Conservation (phyloP, 2,797 vertebrate genomes). For the Sternotherus odoratus region DNA sequence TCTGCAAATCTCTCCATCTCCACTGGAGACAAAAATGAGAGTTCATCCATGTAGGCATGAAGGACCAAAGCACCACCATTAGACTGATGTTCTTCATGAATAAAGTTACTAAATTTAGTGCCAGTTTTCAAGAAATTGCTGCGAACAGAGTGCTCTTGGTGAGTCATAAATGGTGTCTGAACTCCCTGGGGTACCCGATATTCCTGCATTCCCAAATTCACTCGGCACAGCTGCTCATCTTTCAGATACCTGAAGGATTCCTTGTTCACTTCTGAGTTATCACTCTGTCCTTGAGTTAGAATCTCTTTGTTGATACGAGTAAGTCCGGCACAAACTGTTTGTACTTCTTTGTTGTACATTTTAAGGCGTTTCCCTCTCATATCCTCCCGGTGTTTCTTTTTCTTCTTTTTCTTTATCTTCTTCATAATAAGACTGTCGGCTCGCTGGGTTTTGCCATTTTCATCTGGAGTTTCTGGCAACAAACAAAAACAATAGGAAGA, state of each 20-base stretch:
- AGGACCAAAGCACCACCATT: constrained; percentile 94
- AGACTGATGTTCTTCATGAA: constrained; percentile 95
- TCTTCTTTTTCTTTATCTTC: constrained; percentile 96
- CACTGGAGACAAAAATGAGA: constrained; percentile 90
- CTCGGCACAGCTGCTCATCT: constrained; percentile 82
- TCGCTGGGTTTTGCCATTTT: constrained; percentile 90
- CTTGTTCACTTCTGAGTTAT: constrained; percentile 78
- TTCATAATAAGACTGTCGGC: constrained; percentile 90
- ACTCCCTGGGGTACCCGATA: constrained; percentile 86
- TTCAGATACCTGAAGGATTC: constrained; percentile 82
- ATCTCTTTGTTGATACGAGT: constrained; percentile 80
- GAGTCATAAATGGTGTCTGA: constrained; percentile 90
- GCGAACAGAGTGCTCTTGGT: constrained; percentile 95
- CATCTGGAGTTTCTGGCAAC: constrained; percentile 86
- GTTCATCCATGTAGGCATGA: constrained; percentile 96
- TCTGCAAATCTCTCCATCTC: constrained; percentile 94
- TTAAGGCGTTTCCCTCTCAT: constrained; percentile 88
- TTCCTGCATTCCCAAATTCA: constrained; percentile 80
- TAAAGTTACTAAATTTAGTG: constrained; percentile 90
- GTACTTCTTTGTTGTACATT: constrained; percentile 93
- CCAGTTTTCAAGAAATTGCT: constrained; percentile 92
- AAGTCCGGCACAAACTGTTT: constrained; percentile 89
- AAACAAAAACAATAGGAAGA: constrained; percentile 72
- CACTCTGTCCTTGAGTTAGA: constrained; percentile 80
- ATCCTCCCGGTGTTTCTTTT: constrained; percentile 93